phyloP scores from a whole-genome alignment of 2,888 invertebrate species.

The Papilio protenor region DNA sequence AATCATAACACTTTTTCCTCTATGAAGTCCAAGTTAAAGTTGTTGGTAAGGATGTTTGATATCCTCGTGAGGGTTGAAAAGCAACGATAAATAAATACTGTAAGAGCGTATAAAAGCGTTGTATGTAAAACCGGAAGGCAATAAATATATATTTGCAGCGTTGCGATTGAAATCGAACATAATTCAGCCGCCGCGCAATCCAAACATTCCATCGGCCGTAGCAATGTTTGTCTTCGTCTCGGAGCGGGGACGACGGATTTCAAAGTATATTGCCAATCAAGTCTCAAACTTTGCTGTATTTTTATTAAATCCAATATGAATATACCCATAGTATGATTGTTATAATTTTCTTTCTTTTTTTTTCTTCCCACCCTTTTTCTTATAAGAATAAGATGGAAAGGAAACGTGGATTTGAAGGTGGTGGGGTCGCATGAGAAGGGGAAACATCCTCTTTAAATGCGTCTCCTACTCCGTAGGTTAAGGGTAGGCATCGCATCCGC shows the following conservation, averaged over 20 bases:
- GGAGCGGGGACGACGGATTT: conserved; percentile 14
- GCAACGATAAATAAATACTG: conserved; percentile 1
- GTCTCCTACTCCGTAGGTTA: no score
- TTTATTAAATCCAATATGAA: conserved; percentile 21
- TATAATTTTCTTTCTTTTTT: background rate
- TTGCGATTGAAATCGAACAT: conserved; percentile 17
- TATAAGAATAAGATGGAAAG: no score
- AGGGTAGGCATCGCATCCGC: no score
- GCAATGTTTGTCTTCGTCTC: conserved; percentile 34
- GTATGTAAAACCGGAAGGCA: conserved; percentile 6
- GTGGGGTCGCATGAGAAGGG: no score
- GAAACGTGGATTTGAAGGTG: no score
- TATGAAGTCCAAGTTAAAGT: background rate
- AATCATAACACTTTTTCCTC: no score
- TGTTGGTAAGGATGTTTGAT: background rate
- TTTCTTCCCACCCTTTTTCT: no score
- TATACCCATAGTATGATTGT: background rate
- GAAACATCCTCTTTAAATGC: no score
- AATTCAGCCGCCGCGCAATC: conserved; percentile 27
- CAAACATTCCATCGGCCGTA: conserved; percentile 28
- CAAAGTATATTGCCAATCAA: conserved; percentile 35
- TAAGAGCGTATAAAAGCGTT: background rate
- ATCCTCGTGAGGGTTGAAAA: background rate
- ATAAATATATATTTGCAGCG: conserved; percentile 11
- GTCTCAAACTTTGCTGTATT: conserved; percentile 18